These are phyloP conservation scores for Huso huso DNA, from an alignment of 2,797 vertebrate species.

Conservation along the genomic window DNA sequence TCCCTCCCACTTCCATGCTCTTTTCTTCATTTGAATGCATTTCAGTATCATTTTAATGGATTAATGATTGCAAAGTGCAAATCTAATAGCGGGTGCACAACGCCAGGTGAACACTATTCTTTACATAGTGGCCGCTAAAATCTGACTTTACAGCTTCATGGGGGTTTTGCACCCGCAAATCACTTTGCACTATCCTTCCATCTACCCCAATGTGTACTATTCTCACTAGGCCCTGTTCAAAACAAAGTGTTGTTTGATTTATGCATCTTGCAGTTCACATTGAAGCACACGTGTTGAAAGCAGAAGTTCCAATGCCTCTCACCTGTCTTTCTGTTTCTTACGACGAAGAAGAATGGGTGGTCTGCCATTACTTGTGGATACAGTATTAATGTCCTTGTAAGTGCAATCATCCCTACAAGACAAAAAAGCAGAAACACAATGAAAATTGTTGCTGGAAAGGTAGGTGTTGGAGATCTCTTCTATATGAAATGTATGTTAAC, in stretches of 20 bases:
- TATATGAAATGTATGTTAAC: not conserved
- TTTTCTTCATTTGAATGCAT: too few species aligned
- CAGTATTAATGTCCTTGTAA: constrained; percentile 87
- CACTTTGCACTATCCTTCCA: not conserved
- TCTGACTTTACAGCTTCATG: too few species aligned
- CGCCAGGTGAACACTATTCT: too few species aligned
- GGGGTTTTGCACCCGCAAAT: not conserved
- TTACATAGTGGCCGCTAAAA: too few species aligned
- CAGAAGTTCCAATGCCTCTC: constrained; percentile 19
- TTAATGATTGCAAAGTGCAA: too few species aligned
- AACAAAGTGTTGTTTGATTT: not conserved
- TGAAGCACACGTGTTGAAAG: not conserved
- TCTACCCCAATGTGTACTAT: not conserved
- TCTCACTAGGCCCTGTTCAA: not conserved
- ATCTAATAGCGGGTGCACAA: too few species aligned
- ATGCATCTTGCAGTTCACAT: not conserved
- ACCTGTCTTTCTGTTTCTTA: constrained; percentile 89
- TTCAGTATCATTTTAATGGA: too few species aligned
- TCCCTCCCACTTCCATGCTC: too few species aligned
- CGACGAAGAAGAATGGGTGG: constrained; percentile 92
- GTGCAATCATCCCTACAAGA: constrained; percentile 80
- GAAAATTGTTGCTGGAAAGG: not conserved
- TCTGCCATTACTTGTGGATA: constrained; percentile 95
- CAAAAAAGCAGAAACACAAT: constrained; percentile 3
- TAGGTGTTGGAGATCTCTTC: not conserved